Percentiles rank a stretch among this genome's conserved stretches.
phyloP scores from a whole-genome alignment of 2,113 vertebrate genomes.

The Petromus typicus region DNA sequence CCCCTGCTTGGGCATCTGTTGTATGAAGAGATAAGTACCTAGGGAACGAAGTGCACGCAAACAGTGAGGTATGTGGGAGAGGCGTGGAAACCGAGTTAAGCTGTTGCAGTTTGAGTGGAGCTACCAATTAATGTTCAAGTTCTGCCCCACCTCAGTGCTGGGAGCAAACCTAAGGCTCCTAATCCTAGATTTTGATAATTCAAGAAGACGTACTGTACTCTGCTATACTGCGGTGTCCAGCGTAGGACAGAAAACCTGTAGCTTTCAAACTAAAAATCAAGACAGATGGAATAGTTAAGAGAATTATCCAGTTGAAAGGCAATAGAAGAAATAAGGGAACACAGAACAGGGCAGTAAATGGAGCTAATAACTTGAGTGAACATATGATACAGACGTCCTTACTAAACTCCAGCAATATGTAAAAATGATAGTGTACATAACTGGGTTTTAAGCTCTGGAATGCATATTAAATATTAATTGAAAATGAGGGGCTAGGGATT shows the following conservation, averaged over 20 bases:
- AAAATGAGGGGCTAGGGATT: no score
- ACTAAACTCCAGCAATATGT: neutral
- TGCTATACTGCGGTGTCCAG: neutral
- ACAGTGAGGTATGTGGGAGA: neutral
- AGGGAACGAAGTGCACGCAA: neutral
- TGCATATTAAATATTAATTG: neutral
- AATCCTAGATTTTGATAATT: neutral
- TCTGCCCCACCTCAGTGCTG: neutral
- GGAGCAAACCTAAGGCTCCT: neutral
- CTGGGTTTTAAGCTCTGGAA: neutral
- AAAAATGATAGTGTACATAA: neutral
- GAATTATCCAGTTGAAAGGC: neutral
- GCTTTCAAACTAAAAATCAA: constrained; percentile 1
- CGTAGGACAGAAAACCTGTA: neutral
- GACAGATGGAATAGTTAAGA: neutral
- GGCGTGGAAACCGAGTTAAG: neutral
- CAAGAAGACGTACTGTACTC: neutral
- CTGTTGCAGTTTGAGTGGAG: neutral
- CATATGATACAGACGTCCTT: neutral
- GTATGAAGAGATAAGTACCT: neutral
- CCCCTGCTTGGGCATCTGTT: neutral
- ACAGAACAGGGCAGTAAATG: neutral
- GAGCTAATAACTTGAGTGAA: neutral
- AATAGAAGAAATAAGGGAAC: neutral
- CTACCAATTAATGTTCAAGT: neutral